These are phyloP conservation scores for Stichopus horrens DNA, from an alignment of 53 echinoderm and acorn worm species.

Conservation along the genomic window DNA sequence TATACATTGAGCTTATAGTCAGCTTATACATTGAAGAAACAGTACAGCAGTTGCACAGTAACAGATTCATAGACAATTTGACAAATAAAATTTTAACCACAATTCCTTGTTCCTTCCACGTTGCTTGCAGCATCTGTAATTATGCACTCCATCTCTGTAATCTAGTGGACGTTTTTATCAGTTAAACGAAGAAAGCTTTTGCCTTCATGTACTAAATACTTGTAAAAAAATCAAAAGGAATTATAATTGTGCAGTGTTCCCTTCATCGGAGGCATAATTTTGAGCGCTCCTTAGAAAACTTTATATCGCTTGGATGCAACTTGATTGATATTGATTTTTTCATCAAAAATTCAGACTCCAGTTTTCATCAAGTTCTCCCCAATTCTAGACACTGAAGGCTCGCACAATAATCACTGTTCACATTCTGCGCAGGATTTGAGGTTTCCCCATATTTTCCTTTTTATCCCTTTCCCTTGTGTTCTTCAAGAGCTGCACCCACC, in stretches of 20 bases:
- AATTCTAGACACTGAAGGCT: not conserved
- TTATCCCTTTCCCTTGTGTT: not conserved
- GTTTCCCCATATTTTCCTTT: not conserved
- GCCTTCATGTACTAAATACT: no score
- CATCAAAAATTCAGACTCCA: conserved; percentile 21
- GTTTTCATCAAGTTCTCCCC: not conserved
- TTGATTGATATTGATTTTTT: conserved; percentile 36
- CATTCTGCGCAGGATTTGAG: not conserved
- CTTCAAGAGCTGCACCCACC: not conserved
- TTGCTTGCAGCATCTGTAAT: no score
- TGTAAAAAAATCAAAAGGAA: not conserved
- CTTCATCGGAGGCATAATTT: not conserved
- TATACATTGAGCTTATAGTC: no score
- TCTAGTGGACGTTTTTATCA: no score
- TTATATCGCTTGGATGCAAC: conserved; percentile 2
- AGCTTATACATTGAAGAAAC: no score
- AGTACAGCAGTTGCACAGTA: no score
- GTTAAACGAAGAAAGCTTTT: no score
- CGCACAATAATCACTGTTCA: not conserved
- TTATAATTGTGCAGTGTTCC: not conserved
- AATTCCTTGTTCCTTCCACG: no score
- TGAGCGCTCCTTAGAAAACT: not conserved
- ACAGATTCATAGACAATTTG: no score
- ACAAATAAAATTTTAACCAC: no score
- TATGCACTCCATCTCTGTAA: no score